A percentile compares a stretch with the other conserved stretches of the same genome.
phyloP scores from a whole-genome alignment of 1,140 invertebrate genomes.

The Platorchestia sp. region DNA sequence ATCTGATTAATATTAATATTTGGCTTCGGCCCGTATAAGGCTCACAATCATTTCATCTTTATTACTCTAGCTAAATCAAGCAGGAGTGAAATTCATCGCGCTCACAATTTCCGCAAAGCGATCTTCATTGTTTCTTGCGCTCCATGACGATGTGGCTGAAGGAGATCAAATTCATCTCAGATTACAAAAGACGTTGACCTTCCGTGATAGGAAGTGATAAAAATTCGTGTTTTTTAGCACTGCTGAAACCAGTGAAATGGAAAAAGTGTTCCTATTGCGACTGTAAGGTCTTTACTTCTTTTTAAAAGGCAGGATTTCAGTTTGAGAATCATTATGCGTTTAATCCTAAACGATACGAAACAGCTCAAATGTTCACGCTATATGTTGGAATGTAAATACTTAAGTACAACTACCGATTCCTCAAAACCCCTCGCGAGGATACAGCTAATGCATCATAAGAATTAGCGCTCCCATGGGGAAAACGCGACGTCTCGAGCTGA shows the following conservation, averaged over 20 bases:
- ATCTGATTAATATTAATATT: slow-evolving; percentile 36
- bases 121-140: neutral
- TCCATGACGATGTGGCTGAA: neutral
- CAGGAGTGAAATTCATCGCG: neutral
- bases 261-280: neutral
- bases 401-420: neutral
- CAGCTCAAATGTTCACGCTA: neutral
- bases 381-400: neutral
- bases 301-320: too few species aligned
- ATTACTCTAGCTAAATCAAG: slow-evolving; percentile 33
- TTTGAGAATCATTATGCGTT: neutral
- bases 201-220: neutral
- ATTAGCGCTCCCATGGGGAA: too few species aligned
- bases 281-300: neutral
- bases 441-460: too few species aligned
- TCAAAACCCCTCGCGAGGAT: too few species aligned
- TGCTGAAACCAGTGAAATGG: neutral
- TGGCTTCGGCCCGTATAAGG: neutral
- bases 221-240: neutral
- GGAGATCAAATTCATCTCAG: neutral
- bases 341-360: neutral
- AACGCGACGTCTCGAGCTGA: too few species aligned
- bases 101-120: neutral
- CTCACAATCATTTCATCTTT: slow-evolving; percentile 28
- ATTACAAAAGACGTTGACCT: slow-evolving; percentile 1